These are phyloP conservation scores for Diplogasteroides magnus DNA, from an alignment of 1,140 invertebrate genomes.

Conservation along the genomic window DNA sequence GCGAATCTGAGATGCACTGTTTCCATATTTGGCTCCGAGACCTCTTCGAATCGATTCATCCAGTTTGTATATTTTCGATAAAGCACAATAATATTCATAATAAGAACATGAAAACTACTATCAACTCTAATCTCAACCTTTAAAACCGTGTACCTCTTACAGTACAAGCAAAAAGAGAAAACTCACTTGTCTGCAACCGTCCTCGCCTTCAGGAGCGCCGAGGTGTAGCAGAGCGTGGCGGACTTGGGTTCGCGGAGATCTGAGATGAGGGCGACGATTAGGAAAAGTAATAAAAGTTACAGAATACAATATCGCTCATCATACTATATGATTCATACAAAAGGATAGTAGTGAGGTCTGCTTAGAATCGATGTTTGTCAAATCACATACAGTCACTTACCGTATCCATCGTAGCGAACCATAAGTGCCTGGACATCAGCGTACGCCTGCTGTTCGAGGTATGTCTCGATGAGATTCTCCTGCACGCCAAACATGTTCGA, in stretches of 20 bases:
- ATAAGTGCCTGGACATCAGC: slow-evolving; percentile 91
- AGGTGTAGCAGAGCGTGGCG: slow-evolving; percentile 93
- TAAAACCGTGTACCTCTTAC: background rate
- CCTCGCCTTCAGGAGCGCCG: slow-evolving; percentile 84
- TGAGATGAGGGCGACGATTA: slow-evolving; percentile 42
- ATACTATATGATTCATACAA: no score
- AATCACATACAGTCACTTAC: no score
- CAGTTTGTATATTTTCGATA: no score
- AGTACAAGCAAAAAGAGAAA: no score
- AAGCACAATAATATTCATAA: slow-evolving; percentile 31
- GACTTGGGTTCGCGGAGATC: slow-evolving; percentile 91
- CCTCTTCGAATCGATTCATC: no score
- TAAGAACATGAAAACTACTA: slow-evolving; percentile 4
- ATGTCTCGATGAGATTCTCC: slow-evolving; percentile 91
- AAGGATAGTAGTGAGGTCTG: no score
- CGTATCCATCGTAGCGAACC: slow-evolving; percentile 79
- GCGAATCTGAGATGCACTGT: slow-evolving; percentile 65
- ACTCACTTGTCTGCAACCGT: slow-evolving; percentile 81
- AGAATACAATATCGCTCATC: no score
- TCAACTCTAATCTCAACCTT: background rate
- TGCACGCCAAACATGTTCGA: slow-evolving; percentile 92
- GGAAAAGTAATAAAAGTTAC: no score
- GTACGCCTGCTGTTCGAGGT: slow-evolving; percentile 91
- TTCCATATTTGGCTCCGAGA: no score
- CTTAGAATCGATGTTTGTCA: no score